Conservation (phyloP, 2,888 invertebrate species). For the Cheilosia vulpina region DNA sequence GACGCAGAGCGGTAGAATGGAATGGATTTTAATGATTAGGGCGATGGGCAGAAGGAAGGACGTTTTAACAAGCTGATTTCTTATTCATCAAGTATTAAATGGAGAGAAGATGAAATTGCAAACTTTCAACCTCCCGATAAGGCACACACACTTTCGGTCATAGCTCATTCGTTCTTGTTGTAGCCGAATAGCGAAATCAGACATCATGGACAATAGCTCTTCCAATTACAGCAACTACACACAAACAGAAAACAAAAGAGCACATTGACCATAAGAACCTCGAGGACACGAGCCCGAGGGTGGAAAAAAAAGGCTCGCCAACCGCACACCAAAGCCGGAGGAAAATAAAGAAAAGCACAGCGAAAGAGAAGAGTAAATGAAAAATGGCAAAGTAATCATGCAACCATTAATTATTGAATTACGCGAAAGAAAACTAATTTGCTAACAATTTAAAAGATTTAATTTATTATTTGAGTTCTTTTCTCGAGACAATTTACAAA, state of each 20-base stretch:
- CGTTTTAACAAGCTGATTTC: too few relatives aligned
- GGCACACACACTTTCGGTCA: too few relatives aligned
- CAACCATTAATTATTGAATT: slow-evolving; percentile 3
- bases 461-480: background rate
- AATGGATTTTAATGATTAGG: too few relatives aligned
- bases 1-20: too few relatives aligned
- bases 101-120: too few relatives aligned
- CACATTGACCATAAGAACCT: background rate
- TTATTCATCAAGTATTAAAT: too few relatives aligned
- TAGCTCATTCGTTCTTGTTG: too few relatives aligned
- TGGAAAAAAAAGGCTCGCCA: background rate
- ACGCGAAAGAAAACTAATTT: background rate
- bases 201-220: too few relatives aligned
- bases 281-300: background rate
- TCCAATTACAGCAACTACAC: background rate
- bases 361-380: background rate
- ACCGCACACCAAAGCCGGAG: background rate
- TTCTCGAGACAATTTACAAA: background rate
- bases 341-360: background rate
- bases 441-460: background rate
- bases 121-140: too few relatives aligned
- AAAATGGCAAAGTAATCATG: slow-evolving; percentile 2
- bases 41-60: too few relatives aligned
- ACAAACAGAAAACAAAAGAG: background rate
- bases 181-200: too few relatives aligned